phyloP scores from a whole-genome alignment of 2,113 vertebrate genomes.

The Labrus mixtus region DNA sequence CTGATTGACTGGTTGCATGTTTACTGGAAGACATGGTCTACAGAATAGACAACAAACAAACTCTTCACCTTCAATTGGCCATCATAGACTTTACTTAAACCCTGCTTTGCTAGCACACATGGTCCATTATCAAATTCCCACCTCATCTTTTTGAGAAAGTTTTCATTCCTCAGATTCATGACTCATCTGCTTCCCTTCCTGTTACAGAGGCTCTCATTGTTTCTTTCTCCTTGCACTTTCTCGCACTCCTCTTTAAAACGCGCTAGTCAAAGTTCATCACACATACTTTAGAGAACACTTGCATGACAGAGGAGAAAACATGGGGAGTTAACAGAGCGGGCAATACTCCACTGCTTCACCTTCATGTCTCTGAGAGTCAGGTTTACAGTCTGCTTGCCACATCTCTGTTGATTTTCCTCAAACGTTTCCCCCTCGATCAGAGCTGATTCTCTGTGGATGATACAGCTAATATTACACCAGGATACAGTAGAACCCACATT shows the following conservation, averaged over 20 bases:
- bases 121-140: conserved; percentile 7
- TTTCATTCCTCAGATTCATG: neutral
- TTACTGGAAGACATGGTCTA: conserved; percentile 67
- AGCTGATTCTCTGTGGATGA: conserved; percentile 12
- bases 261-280: conserved; percentile 30
- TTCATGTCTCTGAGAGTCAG: conserved; percentile 26
- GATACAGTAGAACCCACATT: conserved; percentile 1
- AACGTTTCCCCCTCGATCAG: neutral
- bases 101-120: conserved; percentile 19
- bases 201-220: neutral
- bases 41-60: conserved; percentile 18
- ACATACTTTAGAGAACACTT: conserved; percentile 6
- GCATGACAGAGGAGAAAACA: neutral
- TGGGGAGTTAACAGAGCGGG: conserved; percentile 23
- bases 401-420: neutral
- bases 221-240: conserved; percentile 33
- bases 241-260: conserved; percentile 21
- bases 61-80: conserved; percentile 47
- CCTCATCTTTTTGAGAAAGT: neutral
- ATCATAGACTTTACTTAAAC: conserved; percentile 54
- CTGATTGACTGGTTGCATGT: conserved; percentile 51
- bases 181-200: neutral
- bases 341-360: conserved; percentile 10
- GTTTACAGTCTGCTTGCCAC: conserved; percentile 13
- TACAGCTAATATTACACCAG: conserved; percentile 16